Conservation (phyloP, 1,140 invertebrate genomes). For the Drosophila cardini region DNA sequence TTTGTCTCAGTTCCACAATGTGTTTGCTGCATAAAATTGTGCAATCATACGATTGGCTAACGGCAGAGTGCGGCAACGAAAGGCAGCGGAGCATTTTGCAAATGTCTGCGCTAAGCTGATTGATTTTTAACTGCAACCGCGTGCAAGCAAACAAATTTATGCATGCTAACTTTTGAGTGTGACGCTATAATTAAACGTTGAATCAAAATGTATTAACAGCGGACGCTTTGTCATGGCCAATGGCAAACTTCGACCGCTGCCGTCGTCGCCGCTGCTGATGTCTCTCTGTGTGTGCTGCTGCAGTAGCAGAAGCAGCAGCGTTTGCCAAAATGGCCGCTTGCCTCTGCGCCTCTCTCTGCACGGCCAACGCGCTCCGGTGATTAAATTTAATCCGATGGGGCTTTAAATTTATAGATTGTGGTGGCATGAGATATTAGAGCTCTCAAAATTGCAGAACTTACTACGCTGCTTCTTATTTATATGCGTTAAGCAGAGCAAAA, state of each 20-base stretch:
- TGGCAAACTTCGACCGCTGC: conserved; percentile 41
- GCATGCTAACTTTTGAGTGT: conserved; percentile 1
- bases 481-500: conserved; percentile 12
- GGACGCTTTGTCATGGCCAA: conserved; percentile 44
- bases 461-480: conserved; percentile 6
- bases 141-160: conserved; percentile 26
- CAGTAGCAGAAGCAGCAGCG: conserved; percentile 19
- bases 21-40: conserved; percentile 50
- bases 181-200: conserved; percentile 39
- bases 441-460: conserved; percentile 20
- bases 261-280: conserved; percentile 3
- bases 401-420: conserved; percentile 41
- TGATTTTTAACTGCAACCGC: conserved; percentile 71
- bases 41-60: conserved; percentile 48
- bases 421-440: conserved; percentile 18
- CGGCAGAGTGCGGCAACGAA: conserved; percentile 8
- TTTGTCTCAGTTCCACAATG: conserved; percentile 29
- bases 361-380: conserved; percentile 33
- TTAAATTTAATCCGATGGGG: conserved; percentile 52
- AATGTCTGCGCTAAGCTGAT: conserved; percentile 71
- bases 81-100: conserved; percentile 65
- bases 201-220: conserved; percentile 7
- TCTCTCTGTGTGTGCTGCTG: conserved; percentile 1
- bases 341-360: conserved; percentile 42
- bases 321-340: conserved; percentile 79